Conservation (phyloP, 2,113 vertebrate genomes). For the Malurus alboscapulatus region DNA sequence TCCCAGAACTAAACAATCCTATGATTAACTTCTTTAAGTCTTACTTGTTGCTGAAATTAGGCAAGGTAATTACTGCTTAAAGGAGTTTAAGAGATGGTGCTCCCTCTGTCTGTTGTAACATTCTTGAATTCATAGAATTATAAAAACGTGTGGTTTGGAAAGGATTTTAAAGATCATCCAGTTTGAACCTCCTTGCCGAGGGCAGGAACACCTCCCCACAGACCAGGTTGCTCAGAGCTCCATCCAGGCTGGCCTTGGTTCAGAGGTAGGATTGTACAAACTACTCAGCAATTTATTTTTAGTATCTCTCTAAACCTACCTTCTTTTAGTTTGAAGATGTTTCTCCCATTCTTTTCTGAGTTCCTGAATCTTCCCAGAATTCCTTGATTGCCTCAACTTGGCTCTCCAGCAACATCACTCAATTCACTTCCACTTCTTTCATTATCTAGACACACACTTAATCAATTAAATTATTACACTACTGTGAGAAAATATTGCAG, state of each 20-base stretch:
- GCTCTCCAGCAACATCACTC: constrained; percentile 70
- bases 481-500: not conserved
- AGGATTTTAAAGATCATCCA: not conserved
- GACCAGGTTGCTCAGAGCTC: not conserved
- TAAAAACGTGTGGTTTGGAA: not conserved
- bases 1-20: not conserved
- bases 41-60: not conserved
- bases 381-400: constrained; percentile 72
- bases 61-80: constrained; percentile 80
- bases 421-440: constrained; percentile 82
- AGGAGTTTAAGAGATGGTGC: constrained; percentile 87
- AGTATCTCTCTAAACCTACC: not conserved
- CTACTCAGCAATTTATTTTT: not conserved
- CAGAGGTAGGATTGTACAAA: not conserved
- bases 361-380: constrained; percentile 81
- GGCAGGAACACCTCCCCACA: not conserved
- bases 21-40: not conserved
- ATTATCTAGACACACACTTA: constrained; percentile 75
- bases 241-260: not conserved
- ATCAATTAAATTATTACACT: not conserved
- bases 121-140: constrained; percentile 57
- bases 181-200: accelerated
- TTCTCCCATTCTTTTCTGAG: not conserved
- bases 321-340: not conserved
- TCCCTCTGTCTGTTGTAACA: constrained; percentile 82